Percentiles rank a stretch among this genome's conserved stretches.
Conservation (phyloP, 2,888 invertebrate species). For the Suillia variegata region DNA sequence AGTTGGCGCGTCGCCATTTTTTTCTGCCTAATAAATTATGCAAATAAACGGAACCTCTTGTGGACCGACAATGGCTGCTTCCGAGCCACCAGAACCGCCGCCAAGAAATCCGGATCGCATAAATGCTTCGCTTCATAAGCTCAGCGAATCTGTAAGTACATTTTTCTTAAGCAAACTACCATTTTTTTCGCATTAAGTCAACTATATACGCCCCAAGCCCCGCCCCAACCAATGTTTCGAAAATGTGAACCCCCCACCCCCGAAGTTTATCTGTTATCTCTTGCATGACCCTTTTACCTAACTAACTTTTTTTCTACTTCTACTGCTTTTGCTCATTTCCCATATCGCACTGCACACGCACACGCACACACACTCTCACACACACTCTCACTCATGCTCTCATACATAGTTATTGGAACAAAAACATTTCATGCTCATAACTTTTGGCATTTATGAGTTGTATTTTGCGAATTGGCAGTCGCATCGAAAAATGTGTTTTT, state of each 20-base stretch:
- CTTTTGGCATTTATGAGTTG: conserved; percentile 3
- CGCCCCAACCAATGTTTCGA: not conserved
- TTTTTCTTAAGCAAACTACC: not conserved
- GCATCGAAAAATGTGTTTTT: not conserved
- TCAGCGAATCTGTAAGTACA: conserved; percentile 61
- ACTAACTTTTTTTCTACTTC: not conserved
- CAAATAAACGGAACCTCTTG: conserved; percentile 60
- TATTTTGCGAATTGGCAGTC: not conserved
- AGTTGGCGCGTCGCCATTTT: not conserved
- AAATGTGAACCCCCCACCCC: conserved; percentile 5
- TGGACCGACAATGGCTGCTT: conserved; percentile 61
- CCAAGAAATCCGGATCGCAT: conserved; percentile 62
- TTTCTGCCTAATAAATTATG: conserved; percentile 45
- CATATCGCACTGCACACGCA: too few relatives aligned
- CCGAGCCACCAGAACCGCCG: conserved; percentile 62
- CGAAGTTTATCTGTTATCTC: conserved; percentile 11
- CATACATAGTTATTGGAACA: conserved; percentile 2
- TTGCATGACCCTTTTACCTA: not conserved
- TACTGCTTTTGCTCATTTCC: not conserved
- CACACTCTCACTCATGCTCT: not conserved
- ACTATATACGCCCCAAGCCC: conserved; percentile 6
- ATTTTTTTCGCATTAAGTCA: conserved; percentile 14
- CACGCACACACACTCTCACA: too few relatives aligned
- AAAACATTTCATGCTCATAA: not conserved
- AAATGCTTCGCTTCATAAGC: conserved; percentile 61